Percentiles rank a stretch among this genome's conserved stretches.
phyloP scores from a whole-genome alignment of 2,797 vertebrate genomes.

The Pseudocheirus occidentalis region DNA sequence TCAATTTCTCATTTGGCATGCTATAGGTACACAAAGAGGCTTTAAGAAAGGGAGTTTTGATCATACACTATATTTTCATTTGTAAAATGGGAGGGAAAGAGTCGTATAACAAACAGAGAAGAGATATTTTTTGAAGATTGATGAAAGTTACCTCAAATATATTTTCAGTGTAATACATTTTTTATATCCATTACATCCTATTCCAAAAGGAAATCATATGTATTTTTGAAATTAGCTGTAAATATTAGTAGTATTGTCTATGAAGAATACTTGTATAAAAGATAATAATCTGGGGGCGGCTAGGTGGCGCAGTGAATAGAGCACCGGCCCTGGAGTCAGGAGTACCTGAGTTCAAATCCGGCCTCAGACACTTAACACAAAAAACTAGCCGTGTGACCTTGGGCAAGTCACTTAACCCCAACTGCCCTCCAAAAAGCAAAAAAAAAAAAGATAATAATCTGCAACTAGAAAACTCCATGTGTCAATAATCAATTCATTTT shows the following conservation, averaged over 20 bases:
- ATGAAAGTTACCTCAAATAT: neutral
- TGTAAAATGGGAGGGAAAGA: neutral
- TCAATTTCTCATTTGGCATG: neutral
- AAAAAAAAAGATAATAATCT: neutral
- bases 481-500: neutral
- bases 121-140: neutral
- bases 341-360: no score
- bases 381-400: no score
- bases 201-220: neutral
- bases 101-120: neutral
- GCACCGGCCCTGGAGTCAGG: no score
- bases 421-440: no score
- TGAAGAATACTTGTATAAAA: neutral
- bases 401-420: no score
- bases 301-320: no score
- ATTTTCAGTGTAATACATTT: neutral
- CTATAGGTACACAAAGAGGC: neutral
- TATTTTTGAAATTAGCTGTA: neutral
- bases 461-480: neutral
- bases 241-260: neutral
- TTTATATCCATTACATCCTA: neutral
- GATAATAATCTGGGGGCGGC: neutral
- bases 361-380: no score
- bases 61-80: neutral
- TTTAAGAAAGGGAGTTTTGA: neutral